A percentile compares a stretch with the other conserved stretches of the same genome.
Conservation (phyloP, 2,113 vertebrate genomes). For the Mormyrus iriodes region DNA sequence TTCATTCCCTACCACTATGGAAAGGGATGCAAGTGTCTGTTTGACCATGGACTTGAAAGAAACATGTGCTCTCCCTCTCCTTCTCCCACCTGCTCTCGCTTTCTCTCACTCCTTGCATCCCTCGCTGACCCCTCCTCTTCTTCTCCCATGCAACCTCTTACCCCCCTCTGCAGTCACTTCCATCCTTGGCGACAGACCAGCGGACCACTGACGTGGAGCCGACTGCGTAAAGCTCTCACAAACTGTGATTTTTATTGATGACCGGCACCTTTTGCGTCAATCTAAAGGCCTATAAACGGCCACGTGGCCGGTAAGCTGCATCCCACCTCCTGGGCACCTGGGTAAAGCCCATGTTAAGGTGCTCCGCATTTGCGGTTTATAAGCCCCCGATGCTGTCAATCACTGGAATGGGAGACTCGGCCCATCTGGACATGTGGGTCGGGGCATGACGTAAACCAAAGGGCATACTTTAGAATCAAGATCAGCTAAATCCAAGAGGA, state of each 20-base stretch:
- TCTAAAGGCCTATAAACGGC: background rate
- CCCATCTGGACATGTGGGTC: background rate
- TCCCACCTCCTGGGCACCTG: background rate
- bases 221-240: background rate
- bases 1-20: background rate
- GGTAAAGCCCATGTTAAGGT: background rate
- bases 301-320: background rate
- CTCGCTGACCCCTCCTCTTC: background rate
- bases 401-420: background rate
- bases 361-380: background rate
- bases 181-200: background rate
- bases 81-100: background rate
- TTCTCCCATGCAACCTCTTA: background rate
- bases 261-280: background rate
- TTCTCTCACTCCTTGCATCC: background rate
- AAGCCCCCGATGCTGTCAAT: background rate
- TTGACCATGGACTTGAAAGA: background rate
- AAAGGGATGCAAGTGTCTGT: background rate
- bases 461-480: background rate
- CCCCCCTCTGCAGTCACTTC: background rate
- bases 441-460: background rate
- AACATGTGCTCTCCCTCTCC: background rate
- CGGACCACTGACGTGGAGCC: background rate
- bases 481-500: background rate
- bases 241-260: background rate